phyloP scores from a whole-genome alignment of 1,140 invertebrate genomes.

The Ostrea edulis region DNA sequence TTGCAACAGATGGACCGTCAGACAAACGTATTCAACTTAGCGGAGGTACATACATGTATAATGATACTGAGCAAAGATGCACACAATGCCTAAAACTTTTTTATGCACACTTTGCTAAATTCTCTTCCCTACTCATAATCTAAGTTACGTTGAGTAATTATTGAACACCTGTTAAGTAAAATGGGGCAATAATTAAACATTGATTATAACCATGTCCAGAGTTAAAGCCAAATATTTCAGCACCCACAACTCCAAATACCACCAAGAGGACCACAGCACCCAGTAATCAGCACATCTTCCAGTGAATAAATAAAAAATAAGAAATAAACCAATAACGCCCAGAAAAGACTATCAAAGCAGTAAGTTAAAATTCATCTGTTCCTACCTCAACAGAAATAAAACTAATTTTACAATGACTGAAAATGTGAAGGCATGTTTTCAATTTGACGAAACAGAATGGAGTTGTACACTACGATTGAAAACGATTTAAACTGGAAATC shows the following conservation, averaged over 20 bases:
- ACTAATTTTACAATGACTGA: too few relatives aligned
- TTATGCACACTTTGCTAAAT: not conserved
- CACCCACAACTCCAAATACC: not conserved
- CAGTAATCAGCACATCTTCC: not conserved
- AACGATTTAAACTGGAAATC: too few relatives aligned
- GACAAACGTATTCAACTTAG: too few relatives aligned
- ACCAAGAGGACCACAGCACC: not conserved
- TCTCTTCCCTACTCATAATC: not conserved
- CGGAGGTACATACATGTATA: too few relatives aligned
- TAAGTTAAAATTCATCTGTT: not conserved
- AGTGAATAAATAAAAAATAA: not conserved
- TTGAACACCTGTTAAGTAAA: not conserved
- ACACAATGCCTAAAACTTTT: too few relatives aligned
- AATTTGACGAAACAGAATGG: too few relatives aligned
- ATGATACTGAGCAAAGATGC: too few relatives aligned
- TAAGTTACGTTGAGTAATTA: not conserved
- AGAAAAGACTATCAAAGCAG: not conserved
- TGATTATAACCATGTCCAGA: not conserved
- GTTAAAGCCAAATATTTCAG: not conserved
- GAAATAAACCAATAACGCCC: not conserved
- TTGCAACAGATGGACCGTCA: too few relatives aligned
- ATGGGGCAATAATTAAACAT: not conserved
- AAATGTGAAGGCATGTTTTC: too few relatives aligned
- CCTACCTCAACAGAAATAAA: too few relatives aligned
- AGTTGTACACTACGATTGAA: too few relatives aligned